phyloP scores from a whole-genome alignment of 2,797 vertebrate species.

The Helostoma temminkii region DNA sequence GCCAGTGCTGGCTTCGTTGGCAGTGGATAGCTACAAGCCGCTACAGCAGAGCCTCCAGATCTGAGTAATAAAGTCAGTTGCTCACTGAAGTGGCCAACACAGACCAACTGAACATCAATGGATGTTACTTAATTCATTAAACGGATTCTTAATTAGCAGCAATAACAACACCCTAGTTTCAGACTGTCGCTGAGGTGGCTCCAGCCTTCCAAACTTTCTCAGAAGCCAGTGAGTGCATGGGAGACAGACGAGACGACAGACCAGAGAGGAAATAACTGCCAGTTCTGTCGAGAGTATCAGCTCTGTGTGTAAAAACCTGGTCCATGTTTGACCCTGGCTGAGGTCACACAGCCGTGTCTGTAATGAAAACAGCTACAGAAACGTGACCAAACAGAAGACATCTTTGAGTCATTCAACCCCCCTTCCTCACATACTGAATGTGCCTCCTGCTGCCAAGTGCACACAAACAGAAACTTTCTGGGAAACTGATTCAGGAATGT shows the following conservation, averaged over 20 bases:
- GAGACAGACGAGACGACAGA: too few relatives aligned
- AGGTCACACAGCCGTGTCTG: not conserved
- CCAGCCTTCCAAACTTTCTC: not conserved
- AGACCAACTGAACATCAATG: too few relatives aligned
- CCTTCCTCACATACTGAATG: not conserved
- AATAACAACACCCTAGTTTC: too few relatives aligned
- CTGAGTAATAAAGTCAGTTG: too few relatives aligned
- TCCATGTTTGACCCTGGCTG: not conserved
- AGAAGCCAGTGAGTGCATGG: too few relatives aligned
- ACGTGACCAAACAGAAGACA: not conserved
- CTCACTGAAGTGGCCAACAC: too few relatives aligned
- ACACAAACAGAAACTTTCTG: slow-evolving; percentile 58
- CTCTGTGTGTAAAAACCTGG: not conserved
- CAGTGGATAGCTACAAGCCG: too few relatives aligned
- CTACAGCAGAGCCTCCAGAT: too few relatives aligned
- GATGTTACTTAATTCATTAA: not conserved
- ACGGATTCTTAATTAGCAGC: not conserved
- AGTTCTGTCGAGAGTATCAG: slow-evolving; percentile 23
- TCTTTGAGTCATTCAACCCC: slow-evolving; percentile 17
- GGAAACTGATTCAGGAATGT: slow-evolving; percentile 68
- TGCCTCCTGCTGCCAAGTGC: slow-evolving; percentile 50
- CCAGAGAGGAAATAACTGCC: slow-evolving; percentile 12
- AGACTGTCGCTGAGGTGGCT: too few relatives aligned
- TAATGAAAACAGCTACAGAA: not conserved
- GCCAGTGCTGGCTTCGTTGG: too few relatives aligned